Base-by-base conservation (phyloP, 2,797 vertebrate genomes). In the Petrocephalus schoutedeni region DNA sequence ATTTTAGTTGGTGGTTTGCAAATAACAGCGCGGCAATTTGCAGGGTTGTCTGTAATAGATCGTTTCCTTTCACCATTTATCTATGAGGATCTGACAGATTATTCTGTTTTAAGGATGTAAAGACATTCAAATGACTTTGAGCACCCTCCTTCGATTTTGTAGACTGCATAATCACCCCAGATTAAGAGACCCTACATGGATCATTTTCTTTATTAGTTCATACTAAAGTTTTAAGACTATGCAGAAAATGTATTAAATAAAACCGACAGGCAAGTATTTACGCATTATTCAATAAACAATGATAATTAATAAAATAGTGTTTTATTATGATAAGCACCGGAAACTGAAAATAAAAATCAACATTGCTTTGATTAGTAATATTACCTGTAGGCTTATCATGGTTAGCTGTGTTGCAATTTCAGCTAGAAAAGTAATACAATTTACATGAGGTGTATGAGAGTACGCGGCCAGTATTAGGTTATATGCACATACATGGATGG, bases 81-180 rank as follows among this genome's bases (percentile, higher is more conserved):
- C 59, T n/a, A 16, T 49, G 21, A 28, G 36, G n/a, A 8, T 83
- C n/a, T 83, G 7, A 83, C 19, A 21, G 49, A 23, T 83, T 21
- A 23, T 83, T 83, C 80, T 45, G 80, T 77, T 45, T 77, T 45
- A 77, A 77, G 36, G 36, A 77, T 74, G n/a, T 77, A 28, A 87
- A 87, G 86, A 51, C 80, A 83, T 83, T 83, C 21, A 83, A 51
- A 83, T 53, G 80, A 83, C 80, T 83, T 83, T 83, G 16, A 83
- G 41, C 80, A 53, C 10, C 74, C 74, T 51, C 45, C 36, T 49
- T 80, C 36, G 74, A 80, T 80, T 80, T 19, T 80, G 41, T 80
- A 51, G 6, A 21, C 19, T 51, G 19, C 80, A 83, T 53, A 83
- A 12, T 83, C 80, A 23, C 49, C 16, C 74, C 45, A 41, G 74